Base-by-base conservation (phyloP, 2,113 vertebrate genomes). In the Cyanocitta stelleri region DNA sequence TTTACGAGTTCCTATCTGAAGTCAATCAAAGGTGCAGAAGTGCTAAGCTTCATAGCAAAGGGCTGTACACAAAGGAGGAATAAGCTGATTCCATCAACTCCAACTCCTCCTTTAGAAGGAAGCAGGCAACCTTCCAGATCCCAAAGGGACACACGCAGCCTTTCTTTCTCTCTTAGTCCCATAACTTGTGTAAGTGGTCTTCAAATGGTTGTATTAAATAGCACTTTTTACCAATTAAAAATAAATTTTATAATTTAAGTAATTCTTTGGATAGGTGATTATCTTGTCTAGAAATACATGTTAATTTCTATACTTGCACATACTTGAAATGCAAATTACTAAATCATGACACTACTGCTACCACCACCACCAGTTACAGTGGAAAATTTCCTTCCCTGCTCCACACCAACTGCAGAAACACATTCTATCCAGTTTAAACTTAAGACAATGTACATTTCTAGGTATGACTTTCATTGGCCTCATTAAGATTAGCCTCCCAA, bases 261-360 rank as follows among this genome's bases (percentile, higher is more conserved):
- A 83, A 81, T n/a, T 87, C 51, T 72, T 86, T 64, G 10, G 30
- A 73, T 49, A 63, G 30, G n/a, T 84, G 32, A 87, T 58, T 85
- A 72, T 10, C 81, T 96, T 58, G 63, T 63, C 69, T 76, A 83
- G 73, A 89, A 90, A 90, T 18, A n/a, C 2, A 59, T 11, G 41
- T 22, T 63, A 39, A 87, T 63, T 94, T 89, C 86, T 85, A 56
- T 23, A 88, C 90, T 64, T 96, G 81, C 48, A 83, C 20, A 52
- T 39, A 91, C 85, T 94, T 88, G 69, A 95, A 96, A 75, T 41
- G 30, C 86, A 89, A 76, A 71, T 78, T 79, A 37, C 69, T 86
- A 62, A 88, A 68, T 37, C 33, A n/a, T 94, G 81, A 92, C 41
- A 52, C 14, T 46, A 23, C 48, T 69, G 81, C 44, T 76, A 88